Percentiles rank a stretch among this genome's conserved stretches.
These are phyloP conservation scores for Discoglossus pictus DNA, from an alignment of 2,797 vertebrate species.

Conservation along the genomic window DNA sequence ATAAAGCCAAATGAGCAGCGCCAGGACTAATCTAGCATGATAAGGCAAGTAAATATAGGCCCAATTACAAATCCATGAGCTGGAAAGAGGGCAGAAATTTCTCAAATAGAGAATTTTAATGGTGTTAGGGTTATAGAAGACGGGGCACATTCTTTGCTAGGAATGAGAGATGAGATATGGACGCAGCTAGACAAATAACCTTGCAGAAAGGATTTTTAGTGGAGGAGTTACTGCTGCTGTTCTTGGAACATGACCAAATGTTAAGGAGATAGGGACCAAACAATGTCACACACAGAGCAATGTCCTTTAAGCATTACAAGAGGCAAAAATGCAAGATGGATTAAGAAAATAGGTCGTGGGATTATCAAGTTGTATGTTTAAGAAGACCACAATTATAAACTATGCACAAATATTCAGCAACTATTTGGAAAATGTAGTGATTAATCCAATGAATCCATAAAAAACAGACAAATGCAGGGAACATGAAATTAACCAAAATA, in stretches of 20 bases:
- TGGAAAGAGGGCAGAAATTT: background rate
- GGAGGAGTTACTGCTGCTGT: conserved; percentile 22
- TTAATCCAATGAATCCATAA: too few species aligned
- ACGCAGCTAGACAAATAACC: background rate
- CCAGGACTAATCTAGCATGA: too few species aligned
- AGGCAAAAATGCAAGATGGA: background rate
- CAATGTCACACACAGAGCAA: conserved; percentile 21
- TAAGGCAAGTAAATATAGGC: too few species aligned
- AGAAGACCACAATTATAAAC: conserved; percentile 6
- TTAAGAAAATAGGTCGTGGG: conserved; percentile 29
- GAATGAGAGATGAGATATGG: background rate
- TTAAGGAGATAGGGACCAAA: conserved; percentile 6
- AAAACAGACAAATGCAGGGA: background rate
- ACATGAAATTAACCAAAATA: too few species aligned
- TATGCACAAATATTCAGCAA: background rate
- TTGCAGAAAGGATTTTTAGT: background rate
- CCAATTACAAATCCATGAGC: too few species aligned
- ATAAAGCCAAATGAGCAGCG: background rate
- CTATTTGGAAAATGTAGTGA: background rate
- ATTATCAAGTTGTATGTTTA: conserved; percentile 33
- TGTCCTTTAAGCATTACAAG: conserved; percentile 9
- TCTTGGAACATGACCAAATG: conserved; percentile 24
- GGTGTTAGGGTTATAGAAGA: too few species aligned
- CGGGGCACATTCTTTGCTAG: background rate
- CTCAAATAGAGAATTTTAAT: background rate